These are phyloP conservation scores for Trachelus stipa DNA, from an alignment of 2,888 invertebrate species.

Conservation along the genomic window DNA sequence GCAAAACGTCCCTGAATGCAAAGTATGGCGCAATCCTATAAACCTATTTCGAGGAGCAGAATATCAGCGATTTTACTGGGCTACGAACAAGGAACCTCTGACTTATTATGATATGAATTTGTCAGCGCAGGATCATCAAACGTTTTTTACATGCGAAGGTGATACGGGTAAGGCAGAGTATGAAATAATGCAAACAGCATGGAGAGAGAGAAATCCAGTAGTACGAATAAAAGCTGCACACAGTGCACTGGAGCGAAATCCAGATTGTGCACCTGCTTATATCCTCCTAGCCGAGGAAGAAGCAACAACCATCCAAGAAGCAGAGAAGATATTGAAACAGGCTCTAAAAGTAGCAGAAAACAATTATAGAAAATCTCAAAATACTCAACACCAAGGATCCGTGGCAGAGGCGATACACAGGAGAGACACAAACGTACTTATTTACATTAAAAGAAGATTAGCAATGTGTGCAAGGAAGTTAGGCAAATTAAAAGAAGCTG, in stretches of 20 bases:
- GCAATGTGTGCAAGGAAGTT: slow-evolving; percentile 98
- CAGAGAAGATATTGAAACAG: slow-evolving; percentile 84
- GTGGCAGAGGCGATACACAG: slow-evolving; percentile 82
- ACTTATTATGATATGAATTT: slow-evolving; percentile 99
- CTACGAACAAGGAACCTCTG: slow-evolving; percentile 91
- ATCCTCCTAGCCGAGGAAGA: slow-evolving; percentile 97
- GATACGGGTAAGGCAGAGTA: slow-evolving; percentile 89
- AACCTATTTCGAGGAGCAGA: slow-evolving; percentile 96
- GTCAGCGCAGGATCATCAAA: slow-evolving; percentile 98
- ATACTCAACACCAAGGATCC: slow-evolving; percentile 80
- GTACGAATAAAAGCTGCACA: slow-evolving; percentile 92
- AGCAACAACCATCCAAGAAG: slow-evolving; percentile 90
- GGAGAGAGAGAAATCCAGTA: slow-evolving; percentile 93
- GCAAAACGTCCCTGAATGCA: slow-evolving; percentile 80
- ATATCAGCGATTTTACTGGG: slow-evolving; percentile 94
- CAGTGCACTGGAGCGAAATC: slow-evolving; percentile 85
- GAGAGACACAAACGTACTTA: slow-evolving; percentile 92
- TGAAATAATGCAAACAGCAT: slow-evolving; percentile 96
- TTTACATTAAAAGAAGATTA: slow-evolving; percentile 91
- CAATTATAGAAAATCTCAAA: slow-evolving; percentile 84
- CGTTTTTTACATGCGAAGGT: slow-evolving; percentile 92
- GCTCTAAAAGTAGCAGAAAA: slow-evolving; percentile 87
- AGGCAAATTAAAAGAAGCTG: slow-evolving; percentile 93
- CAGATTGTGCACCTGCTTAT: slow-evolving; percentile 95
- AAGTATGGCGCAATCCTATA: slow-evolving; percentile 97